phyloP scores from a whole-genome alignment of 2,888 invertebrate species.

The Eristalis tenax region DNA sequence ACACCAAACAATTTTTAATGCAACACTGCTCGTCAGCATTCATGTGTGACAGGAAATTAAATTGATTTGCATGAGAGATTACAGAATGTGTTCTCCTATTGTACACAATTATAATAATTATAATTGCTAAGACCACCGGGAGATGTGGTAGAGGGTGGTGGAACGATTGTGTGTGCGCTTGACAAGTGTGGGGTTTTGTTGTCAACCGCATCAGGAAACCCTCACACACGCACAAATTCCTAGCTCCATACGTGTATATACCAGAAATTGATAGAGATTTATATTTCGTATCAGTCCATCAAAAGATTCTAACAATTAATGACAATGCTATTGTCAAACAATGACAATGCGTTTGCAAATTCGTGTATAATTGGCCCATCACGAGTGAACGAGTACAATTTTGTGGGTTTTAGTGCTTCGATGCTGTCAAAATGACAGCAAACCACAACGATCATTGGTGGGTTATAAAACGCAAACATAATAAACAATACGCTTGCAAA shows the following conservation, averaged over 20 bases:
- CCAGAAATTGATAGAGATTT: conserved; percentile 27
- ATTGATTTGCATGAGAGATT: conserved; percentile 72
- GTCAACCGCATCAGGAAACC: conserved; percentile 32
- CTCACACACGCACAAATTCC: neutral
- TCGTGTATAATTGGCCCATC: conserved; percentile 26
- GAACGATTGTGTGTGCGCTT: conserved; percentile 11
- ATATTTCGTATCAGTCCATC: neutral
- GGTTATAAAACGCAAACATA: neutral
- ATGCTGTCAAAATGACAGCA: conserved; percentile 25
- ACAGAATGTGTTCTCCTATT: conserved; percentile 33
- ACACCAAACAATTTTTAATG: conserved; percentile 39
- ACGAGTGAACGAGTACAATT: conserved; percentile 7
- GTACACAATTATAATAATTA: conserved; percentile 59
- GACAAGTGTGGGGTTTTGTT: conserved; percentile 51
- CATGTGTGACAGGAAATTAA: conserved; percentile 70
- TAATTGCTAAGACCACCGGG: conserved; percentile 46
- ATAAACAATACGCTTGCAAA: conserved; percentile 17
- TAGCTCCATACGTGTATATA: neutral
- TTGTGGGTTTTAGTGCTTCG: conserved; percentile 4
- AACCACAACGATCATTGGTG: conserved; percentile 11
- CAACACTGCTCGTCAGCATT: conserved; percentile 49
- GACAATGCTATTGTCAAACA: conserved; percentile 14
- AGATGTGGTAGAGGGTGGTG: neutral
- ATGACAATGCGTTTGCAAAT: conserved; percentile 5
- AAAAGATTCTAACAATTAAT: conserved; percentile 36